Evolutionary conservation across 2,888 invertebrate species (phyloP).

Genomic region (Arctia plantaginis): DNA sequence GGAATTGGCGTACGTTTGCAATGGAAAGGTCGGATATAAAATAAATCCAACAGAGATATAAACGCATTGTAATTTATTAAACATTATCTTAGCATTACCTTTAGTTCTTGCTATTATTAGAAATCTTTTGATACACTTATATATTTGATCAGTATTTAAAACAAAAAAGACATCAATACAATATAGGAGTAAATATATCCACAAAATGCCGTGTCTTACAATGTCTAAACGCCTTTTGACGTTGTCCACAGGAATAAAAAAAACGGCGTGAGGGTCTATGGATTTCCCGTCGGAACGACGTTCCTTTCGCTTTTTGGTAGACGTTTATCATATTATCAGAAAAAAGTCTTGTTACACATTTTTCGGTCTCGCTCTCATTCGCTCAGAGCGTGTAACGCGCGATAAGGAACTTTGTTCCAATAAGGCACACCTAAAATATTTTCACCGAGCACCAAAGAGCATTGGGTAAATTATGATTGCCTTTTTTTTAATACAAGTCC

Average conservation of each 20-base stretch:
- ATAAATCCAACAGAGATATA: slow-evolving; percentile 35
- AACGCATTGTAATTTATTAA: slow-evolving; percentile 15
- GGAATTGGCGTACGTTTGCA: slow-evolving; percentile 18
- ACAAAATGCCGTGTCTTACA: slow-evolving; percentile 20
- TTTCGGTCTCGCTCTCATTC: too few relatives aligned
- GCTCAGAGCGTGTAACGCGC: too few relatives aligned
- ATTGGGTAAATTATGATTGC: slow-evolving; percentile 47
- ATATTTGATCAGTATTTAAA: neutral
- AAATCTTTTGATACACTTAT: neutral
- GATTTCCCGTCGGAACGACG: too few relatives aligned
- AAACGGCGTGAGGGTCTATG: too few relatives aligned
- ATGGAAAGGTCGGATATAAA: slow-evolving; percentile 39
- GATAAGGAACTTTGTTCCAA: too few relatives aligned
- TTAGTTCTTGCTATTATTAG: slow-evolving; percentile 12
- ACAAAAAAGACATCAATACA: neutral
- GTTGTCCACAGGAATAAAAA: slow-evolving; percentile 23
- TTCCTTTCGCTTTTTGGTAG: too few relatives aligned
- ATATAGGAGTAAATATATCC: slow-evolving; percentile 5
- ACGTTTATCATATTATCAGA: too few relatives aligned
- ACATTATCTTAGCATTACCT: neutral
- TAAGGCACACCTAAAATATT: slow-evolving; percentile 58
- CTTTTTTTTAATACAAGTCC: too few relatives aligned
- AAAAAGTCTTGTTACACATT: too few relatives aligned
- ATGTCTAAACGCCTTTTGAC: slow-evolving; percentile 30
- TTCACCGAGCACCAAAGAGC: slow-evolving; percentile 36